These are phyloP conservation scores for Caenorhabditis doughertyi DNA, from an alignment of 2,888 invertebrate genomes.

Conservation along the genomic window DNA sequence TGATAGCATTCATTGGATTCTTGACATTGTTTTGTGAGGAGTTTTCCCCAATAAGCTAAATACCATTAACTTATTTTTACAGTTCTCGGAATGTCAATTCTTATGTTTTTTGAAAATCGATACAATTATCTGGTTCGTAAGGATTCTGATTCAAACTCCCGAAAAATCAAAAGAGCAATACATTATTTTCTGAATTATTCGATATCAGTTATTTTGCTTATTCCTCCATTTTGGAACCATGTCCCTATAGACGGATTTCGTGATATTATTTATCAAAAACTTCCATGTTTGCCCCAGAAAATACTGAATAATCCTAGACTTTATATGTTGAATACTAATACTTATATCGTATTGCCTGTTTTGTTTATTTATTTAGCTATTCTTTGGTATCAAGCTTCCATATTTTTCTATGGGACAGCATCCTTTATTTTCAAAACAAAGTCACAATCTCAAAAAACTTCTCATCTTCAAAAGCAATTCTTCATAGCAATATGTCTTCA, in stretches of 20 bases:
- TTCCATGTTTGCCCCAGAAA: neutral
- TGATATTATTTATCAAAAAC: neutral
- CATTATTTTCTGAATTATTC: neutral
- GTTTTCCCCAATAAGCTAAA: too few relatives aligned
- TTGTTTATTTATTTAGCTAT: neutral
- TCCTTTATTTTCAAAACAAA: neutral
- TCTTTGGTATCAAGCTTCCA: neutral
- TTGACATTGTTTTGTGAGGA: neutral
- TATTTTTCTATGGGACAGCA: neutral
- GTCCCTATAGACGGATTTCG: neutral
- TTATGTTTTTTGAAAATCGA: constrained; percentile 1
- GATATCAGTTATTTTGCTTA: too few relatives aligned
- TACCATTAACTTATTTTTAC: too few relatives aligned
- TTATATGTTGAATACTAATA: neutral
- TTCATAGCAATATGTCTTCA: neutral
- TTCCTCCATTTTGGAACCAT: too few relatives aligned
- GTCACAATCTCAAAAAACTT: neutral
- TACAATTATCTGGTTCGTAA: constrained; percentile 1
- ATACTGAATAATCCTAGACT: neutral
- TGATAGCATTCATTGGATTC: neutral
- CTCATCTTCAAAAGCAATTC: neutral
- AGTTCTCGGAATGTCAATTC: neutral
- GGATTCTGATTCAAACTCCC: neutral
- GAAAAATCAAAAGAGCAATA: constrained; percentile 7
- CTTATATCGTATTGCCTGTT: neutral